phyloP scores from a whole-genome alignment of 92 coral and sea anemone genomes.

The Chrysogorgia sp. region DNA sequence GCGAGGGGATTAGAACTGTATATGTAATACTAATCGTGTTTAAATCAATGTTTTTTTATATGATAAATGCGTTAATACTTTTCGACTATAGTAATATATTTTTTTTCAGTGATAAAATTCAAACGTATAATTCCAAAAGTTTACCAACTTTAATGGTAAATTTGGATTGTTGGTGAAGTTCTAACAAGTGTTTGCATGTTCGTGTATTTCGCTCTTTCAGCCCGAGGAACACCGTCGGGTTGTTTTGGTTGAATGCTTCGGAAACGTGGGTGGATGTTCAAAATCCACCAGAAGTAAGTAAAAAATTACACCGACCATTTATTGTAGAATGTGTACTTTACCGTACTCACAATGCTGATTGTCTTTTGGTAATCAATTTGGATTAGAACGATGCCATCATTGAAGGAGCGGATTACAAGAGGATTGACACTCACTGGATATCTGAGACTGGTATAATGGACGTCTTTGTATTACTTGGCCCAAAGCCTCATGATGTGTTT shows the following conservation, averaged over 20 bases:
- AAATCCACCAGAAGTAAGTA: slow-evolving; percentile 35
- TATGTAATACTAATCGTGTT: no score
- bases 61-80: no score
- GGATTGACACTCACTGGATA: slow-evolving; percentile 89
- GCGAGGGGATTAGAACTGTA: no score
- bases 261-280: slow-evolving; percentile 93
- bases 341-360: neutral
- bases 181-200: no score
- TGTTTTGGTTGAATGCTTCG: slow-evolving; percentile 95
- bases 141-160: no score
- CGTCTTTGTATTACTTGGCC: slow-evolving; percentile 88
- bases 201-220: slow-evolving; percentile 33
- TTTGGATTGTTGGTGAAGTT: no score
- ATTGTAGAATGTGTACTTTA: no score
- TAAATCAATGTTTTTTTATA: no score
- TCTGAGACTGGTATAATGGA: slow-evolving; percentile 95
- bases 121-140: no score
- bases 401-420: slow-evolving; percentile 7
- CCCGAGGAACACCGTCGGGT: slow-evolving; percentile 78
- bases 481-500: slow-evolving; percentile 87
- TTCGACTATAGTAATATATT: no score
- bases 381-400: neutral
- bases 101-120: no score
- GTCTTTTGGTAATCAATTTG: neutral
- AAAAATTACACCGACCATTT: neutral